Evolutionary conservation across 1,140 invertebrate genomes (phyloP).

Genomic region (Rhagoletis pomonella): DNA sequence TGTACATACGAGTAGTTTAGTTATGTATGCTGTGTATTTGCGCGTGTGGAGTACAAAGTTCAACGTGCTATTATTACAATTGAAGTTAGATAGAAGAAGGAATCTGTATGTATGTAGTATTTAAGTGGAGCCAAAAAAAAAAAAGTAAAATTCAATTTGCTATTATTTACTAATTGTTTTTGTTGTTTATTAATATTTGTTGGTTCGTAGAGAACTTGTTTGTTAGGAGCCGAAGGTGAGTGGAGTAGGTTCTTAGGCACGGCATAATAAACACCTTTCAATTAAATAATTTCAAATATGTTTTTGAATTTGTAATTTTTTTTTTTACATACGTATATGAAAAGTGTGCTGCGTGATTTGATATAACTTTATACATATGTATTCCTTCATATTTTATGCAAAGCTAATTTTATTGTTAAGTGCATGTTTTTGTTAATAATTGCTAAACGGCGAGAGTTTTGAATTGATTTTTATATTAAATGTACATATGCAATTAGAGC

Average conservation of each 20-base stretch:
- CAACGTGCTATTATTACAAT: background rate
- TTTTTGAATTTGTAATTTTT: background rate
- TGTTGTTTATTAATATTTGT: background rate
- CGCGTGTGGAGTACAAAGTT: conserved; percentile 9
- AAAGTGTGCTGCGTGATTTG: background rate
- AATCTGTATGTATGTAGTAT: background rate
- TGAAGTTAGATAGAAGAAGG: too few relatives aligned
- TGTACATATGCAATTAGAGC: background rate
- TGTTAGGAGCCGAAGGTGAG: background rate
- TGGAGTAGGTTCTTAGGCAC: background rate
- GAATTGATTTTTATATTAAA: background rate
- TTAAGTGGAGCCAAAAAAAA: background rate
- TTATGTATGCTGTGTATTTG: background rate
- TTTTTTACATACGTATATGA: background rate
- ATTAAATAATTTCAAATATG: conserved; percentile 12
- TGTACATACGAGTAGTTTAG: background rate
- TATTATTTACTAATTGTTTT: background rate
- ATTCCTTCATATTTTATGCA: background rate
- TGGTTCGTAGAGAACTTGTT: too few relatives aligned
- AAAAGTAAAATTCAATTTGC: background rate
- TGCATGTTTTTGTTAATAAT: background rate
- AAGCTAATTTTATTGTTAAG: background rate
- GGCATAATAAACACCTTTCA: background rate
- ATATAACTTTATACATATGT: background rate
- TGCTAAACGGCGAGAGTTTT: conserved; percentile 33